Conservation (phyloP, 2,797 vertebrate species). For the Emys orbicularis region DNA sequence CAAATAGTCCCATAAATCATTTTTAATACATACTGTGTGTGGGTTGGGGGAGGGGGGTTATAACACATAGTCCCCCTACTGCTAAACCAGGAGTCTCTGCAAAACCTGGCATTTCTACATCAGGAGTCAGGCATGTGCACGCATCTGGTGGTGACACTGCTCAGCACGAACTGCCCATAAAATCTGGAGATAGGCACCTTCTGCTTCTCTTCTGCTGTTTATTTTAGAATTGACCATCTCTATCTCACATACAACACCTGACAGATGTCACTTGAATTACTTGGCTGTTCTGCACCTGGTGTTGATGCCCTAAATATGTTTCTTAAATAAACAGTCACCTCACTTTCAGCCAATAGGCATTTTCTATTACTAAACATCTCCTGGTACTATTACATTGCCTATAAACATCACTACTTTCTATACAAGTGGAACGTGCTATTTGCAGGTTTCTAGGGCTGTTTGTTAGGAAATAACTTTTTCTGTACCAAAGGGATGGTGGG, state of each 20-base stretch:
- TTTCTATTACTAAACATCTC: background rate
- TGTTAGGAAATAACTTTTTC: background rate
- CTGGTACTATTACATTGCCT: background rate
- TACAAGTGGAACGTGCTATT: background rate
- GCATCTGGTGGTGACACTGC: background rate
- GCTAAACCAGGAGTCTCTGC: rapidly evolving
- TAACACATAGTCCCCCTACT: background rate
- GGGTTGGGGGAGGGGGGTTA: background rate
- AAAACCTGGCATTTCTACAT: background rate
- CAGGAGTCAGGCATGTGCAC: background rate
- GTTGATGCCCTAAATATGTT: background rate
- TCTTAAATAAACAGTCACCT: background rate
- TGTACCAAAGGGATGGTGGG: background rate
- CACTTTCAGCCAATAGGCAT: background rate
- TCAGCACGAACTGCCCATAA: background rate
- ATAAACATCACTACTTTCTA: background rate
- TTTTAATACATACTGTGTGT: background rate
- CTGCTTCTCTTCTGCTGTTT: background rate
- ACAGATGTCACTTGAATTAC: background rate
- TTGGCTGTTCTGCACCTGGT: background rate
- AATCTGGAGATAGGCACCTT: background rate
- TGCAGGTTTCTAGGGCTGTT: background rate
- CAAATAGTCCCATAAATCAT: background rate
- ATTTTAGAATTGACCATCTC: background rate
- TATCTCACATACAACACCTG: background rate